Base-by-base conservation (phyloP, 2,797 vertebrate species). In the Garrulus glandarius region DNA sequence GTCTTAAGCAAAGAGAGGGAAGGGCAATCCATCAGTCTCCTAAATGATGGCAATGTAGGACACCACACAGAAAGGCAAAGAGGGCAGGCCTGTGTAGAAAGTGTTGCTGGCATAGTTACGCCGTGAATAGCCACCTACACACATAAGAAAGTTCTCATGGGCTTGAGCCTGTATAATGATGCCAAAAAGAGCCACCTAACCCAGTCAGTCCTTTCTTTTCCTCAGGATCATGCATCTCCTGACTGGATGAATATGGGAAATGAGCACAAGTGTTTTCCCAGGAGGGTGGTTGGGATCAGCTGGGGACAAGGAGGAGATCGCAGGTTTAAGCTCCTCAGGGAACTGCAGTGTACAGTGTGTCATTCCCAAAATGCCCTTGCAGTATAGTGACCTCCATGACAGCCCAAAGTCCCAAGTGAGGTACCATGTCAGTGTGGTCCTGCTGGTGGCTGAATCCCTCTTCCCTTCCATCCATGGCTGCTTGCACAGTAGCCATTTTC, bases 231-330 rank as follows among this genome's bases (percentile, higher is more conserved):
- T 29, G 7, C 11, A 21, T 20, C 36, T 79, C 39, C 30, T 89
- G n/a, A 8, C 24, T 34, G 29, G 9, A 10, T 67, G 15, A 74
- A 30, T 24, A 50, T 2, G 16, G 16, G 68, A 80, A 89, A 80
- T 47, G 32, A 55, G 24, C 30, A 32, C 9, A 20, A 47, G 7
- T 29, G 13, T 27, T 61, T 41, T 63, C 52, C n/a, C 18, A 39
- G 29, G 24, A 68, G 29, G 67, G 26, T 1, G 1, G 26, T 27
- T 26, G 8, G 44, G 30, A 47, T 29, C 23, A 2, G 6, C 0
- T 41, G 37, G 10, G 16, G 7, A 46, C 34, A 13, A 85, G 19
- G n/a, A 78, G 11, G n/a, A 52, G 18, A 43, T 52, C 5, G 27
- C 12, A 30, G 20, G 7, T 8, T 5, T 44, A 52, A 81, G 10